Conservation (phyloP, 37 sponge, comb jelly and placozoan genomes). For the Corticium candelabrum region DNA sequence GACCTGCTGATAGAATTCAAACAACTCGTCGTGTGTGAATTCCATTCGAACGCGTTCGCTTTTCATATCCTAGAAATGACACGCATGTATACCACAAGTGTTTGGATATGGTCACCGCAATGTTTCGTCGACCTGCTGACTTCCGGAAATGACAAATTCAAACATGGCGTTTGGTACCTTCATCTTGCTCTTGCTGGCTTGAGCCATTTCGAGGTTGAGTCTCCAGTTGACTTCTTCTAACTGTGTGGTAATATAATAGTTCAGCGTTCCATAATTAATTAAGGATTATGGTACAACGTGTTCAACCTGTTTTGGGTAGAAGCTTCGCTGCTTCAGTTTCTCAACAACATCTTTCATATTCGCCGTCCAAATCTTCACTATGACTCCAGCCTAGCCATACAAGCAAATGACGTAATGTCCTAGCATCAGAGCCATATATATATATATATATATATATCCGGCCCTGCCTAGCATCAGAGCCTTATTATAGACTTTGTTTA, state of each 20-base stretch:
- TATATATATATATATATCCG: no score
- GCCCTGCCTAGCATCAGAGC: no score
- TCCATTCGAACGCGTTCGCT: constrained; percentile 53
- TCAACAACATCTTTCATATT: constrained; percentile 58
- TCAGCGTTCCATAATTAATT: not conserved
- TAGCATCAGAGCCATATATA: not conserved
- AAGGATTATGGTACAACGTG: not conserved
- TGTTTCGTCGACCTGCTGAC: constrained; percentile 30
- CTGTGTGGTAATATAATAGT: constrained; percentile 12
- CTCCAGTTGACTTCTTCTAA: constrained; percentile 81
- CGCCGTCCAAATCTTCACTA: constrained; percentile 57
- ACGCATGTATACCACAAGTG: not conserved
- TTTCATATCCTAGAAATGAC: not conserved
- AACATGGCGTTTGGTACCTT: constrained; percentile 83
- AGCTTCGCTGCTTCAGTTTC: constrained; percentile 45
- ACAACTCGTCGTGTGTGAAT: constrained; percentile 84
- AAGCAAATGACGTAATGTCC: not conserved
- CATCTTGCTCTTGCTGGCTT: constrained; percentile 45
- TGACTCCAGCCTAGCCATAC: constrained; percentile 27
- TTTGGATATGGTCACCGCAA: not conserved
- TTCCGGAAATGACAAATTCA: constrained; percentile 33
- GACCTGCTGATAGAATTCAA: constrained; percentile 65
- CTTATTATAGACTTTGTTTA: no score
- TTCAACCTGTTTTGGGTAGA: constrained; percentile 69
- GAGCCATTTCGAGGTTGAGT: constrained; percentile 69